These are phyloP conservation scores for Scaptomyza hsui DNA, from an alignment of 1,140 invertebrate species.

Conservation along the genomic window DNA sequence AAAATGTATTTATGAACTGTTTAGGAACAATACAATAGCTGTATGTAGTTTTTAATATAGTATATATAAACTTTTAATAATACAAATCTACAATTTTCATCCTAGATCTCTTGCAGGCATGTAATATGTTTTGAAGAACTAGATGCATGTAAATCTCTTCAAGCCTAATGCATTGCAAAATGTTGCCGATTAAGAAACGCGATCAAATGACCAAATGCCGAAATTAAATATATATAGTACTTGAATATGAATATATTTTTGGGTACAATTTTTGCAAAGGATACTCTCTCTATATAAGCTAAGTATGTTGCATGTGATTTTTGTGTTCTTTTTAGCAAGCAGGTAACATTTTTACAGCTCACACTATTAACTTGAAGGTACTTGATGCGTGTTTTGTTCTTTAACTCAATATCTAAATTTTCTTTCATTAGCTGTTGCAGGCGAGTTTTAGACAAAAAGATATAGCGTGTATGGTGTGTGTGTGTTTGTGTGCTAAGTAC, in stretches of 20 bases:
- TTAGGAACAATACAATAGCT: slow-evolving; percentile 68
- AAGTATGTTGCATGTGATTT: slow-evolving; percentile 28
- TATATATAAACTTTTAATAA: slow-evolving; percentile 4
- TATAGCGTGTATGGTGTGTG: slow-evolving; percentile 6
- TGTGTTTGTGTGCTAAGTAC: slow-evolving; percentile 18
- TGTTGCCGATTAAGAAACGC: slow-evolving; percentile 57
- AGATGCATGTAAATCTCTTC: background rate
- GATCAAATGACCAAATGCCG: slow-evolving; percentile 27
- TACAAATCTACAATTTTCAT: slow-evolving; percentile 46
- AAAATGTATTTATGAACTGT: slow-evolving; percentile 38
- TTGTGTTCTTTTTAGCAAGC: slow-evolving; percentile 76
- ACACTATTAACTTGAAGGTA: slow-evolving; percentile 83
- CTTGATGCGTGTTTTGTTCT: slow-evolving; percentile 59
- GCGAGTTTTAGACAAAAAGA: slow-evolving; percentile 47
- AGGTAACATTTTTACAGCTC: slow-evolving; percentile 84
- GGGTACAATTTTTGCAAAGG: slow-evolving; percentile 55
- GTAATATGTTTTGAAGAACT: slow-evolving; percentile 63
- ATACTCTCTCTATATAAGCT: slow-evolving; percentile 34
- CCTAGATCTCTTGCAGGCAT: slow-evolving; percentile 28
- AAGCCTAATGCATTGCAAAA: slow-evolving; percentile 68
- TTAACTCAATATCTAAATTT: slow-evolving; percentile 2
- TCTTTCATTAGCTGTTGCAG: slow-evolving; percentile 37
- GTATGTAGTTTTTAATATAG: background rate
- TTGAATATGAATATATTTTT: slow-evolving; percentile 28
- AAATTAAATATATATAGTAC: slow-evolving; percentile 18